Evolutionary conservation across 1,140 invertebrate genomes (phyloP).

Genomic region (Drosophila sproati): DNA sequence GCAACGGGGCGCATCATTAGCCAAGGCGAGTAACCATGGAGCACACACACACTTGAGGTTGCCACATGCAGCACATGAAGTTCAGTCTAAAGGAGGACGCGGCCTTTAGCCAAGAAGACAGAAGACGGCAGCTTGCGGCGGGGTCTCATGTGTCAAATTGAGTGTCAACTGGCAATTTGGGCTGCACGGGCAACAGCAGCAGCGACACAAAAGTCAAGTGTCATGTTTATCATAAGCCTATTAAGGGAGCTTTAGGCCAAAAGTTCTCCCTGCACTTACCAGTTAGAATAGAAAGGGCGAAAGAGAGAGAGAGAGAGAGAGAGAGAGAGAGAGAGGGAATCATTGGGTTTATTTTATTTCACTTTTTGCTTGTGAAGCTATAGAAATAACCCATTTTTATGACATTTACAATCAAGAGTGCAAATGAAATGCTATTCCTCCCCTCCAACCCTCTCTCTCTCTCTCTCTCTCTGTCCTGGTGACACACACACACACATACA

Average conservation of each 20-base stretch:
- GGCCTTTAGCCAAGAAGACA: conserved; percentile 16
- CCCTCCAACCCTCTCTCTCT: not conserved
- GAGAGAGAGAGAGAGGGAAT: not conserved
- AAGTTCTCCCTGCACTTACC: not conserved
- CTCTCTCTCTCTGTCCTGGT: conserved; percentile 5
- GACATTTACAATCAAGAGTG: conserved; percentile 46
- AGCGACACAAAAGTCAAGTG: conserved; percentile 66
- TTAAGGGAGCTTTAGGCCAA: conserved; percentile 66
- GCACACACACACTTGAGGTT: conserved; percentile 71
- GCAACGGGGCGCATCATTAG: conserved; percentile 74
- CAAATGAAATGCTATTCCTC: conserved; percentile 29
- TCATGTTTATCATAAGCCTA: conserved; percentile 83
- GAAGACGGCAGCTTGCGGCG: conserved; percentile 46
- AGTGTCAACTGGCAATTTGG: conserved; percentile 83
- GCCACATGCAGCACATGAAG: conserved; percentile 32
- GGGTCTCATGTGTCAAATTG: conserved; percentile 79
- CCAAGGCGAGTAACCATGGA: conserved; percentile 69
- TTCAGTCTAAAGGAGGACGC: conserved; percentile 18
- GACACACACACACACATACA: not conserved
- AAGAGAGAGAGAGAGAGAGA: conserved; percentile 8
- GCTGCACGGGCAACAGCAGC: conserved; percentile 25
- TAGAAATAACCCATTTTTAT: conserved; percentile 71
- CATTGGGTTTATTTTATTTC: not conserved
- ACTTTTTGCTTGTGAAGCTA: conserved; percentile 46
- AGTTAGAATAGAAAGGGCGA: not conserved